Conservation (phyloP, 2,888 invertebrate species). For the Conistra vaccinii region DNA sequence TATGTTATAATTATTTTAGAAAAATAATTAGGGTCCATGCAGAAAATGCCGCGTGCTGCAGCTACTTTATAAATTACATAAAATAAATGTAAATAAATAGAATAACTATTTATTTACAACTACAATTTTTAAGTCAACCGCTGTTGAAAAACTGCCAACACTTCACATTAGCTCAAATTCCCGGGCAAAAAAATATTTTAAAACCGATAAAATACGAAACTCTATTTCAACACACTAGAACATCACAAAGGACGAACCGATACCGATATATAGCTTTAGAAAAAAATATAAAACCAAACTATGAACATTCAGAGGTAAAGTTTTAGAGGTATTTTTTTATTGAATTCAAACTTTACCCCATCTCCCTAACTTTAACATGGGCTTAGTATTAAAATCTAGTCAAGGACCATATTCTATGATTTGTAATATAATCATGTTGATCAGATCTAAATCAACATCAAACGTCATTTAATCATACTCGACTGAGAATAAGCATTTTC, state of each 20-base stretch:
- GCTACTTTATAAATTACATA: neutral
- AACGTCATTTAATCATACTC: too few species aligned
- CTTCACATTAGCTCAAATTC: slow-evolving; percentile 15
- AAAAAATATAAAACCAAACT: neutral
- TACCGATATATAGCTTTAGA: neutral
- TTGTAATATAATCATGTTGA: neutral
- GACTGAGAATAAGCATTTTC: too few species aligned
- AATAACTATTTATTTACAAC: too few species aligned
- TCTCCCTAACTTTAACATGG: too few species aligned
- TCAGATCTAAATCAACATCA: neutral
- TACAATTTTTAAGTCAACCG: neutral
- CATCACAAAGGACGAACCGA: slow-evolving; percentile 26
- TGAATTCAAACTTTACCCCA: neutral
- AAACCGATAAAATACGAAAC: slow-evolving; percentile 27
- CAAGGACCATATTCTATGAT: neutral
- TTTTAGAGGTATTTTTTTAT: neutral
- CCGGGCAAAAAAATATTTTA: slow-evolving; percentile 37
- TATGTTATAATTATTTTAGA: too few species aligned
- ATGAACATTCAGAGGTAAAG: neutral
- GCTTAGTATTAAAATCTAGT: neutral
- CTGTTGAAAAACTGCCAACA: slow-evolving; percentile 20
- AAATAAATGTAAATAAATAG: too few species aligned
- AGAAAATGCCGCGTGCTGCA: too few species aligned
- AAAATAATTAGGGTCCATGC: too few species aligned
- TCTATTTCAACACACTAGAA: neutral